Conservation (phyloP, 2,797 vertebrate genomes). For the Myotis vivesi region DNA sequence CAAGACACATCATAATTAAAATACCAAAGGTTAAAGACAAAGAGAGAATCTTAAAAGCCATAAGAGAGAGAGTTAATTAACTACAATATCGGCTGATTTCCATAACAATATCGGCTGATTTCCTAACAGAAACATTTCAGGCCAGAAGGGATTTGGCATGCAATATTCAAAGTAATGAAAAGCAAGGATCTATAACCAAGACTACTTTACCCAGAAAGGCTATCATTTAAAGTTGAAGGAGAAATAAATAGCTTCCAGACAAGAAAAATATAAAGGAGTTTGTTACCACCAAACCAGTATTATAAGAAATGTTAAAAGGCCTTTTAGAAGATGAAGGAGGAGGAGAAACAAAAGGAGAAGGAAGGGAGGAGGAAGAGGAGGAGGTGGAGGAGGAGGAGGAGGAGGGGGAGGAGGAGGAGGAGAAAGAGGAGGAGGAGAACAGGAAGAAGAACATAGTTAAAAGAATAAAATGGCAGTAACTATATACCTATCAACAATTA, state of each 20-base stretch:
- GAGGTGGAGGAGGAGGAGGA: no score
- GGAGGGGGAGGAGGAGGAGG: no score
- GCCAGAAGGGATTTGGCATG: background rate
- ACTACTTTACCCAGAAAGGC: background rate
- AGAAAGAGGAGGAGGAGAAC: no score
- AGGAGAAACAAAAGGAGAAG: background rate
- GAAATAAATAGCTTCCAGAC: background rate
- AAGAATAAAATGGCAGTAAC: background rate
- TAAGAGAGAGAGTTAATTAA: background rate
- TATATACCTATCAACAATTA: background rate
- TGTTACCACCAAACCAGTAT: background rate
- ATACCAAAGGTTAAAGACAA: background rate
- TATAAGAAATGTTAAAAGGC: background rate
- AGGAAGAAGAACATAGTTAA: background rate
- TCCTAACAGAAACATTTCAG: background rate
- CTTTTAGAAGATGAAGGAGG: background rate
- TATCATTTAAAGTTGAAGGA: background rate
- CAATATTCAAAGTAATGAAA: background rate
- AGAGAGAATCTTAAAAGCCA: background rate
- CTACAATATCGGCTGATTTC: background rate
- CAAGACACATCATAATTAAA: background rate
- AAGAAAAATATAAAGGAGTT: background rate
- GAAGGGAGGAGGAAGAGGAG: accelerated
- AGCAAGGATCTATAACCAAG: background rate
- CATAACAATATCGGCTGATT: background rate